Evolutionary conservation across 2,797 vertebrate genomes (phyloP).

Genomic region (Lophius americanus): DNA sequence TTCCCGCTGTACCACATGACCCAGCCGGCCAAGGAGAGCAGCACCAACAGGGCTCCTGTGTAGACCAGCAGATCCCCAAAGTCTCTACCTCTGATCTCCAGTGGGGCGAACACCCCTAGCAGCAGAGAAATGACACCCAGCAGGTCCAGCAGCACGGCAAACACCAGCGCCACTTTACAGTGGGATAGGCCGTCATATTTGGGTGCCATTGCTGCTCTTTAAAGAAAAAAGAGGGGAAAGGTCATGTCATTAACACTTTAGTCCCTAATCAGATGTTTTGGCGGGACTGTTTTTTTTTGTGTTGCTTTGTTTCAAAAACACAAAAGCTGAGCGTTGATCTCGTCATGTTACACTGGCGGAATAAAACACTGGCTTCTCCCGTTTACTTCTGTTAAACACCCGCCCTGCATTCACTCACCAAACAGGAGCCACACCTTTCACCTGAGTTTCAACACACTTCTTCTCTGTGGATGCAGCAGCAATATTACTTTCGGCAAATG

Average conservation of each 20-base stretch:
- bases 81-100: conserved; percentile 86
- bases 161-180: conserved; percentile 86
- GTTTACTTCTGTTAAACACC: neutral
- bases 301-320: neutral
- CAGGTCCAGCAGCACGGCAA: conserved; percentile 87
- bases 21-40: conserved; percentile 89
- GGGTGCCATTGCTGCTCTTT: conserved; percentile 61
- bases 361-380: neutral
- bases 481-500: accelerated
- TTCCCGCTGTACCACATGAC: conserved; percentile 95
- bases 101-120: conserved; percentile 86
- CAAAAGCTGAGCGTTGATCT: too few relatives aligned
- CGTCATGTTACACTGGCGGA: neutral
- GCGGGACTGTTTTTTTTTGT: too few relatives aligned
- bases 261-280: too few relatives aligned
- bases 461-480: neutral
- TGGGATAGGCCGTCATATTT: conserved; percentile 81
- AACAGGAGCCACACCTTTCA: conserved; percentile 50
- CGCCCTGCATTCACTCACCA: neutral
- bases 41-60: conserved; percentile 86
- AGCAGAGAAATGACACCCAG: conserved; percentile 83
- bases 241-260: neutral
- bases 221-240: conserved; percentile 1
- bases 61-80: conserved; percentile 92
- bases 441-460: neutral